Base-by-base conservation (phyloP, 2,888 invertebrate species). In the Drosophila longiperda region DNA sequence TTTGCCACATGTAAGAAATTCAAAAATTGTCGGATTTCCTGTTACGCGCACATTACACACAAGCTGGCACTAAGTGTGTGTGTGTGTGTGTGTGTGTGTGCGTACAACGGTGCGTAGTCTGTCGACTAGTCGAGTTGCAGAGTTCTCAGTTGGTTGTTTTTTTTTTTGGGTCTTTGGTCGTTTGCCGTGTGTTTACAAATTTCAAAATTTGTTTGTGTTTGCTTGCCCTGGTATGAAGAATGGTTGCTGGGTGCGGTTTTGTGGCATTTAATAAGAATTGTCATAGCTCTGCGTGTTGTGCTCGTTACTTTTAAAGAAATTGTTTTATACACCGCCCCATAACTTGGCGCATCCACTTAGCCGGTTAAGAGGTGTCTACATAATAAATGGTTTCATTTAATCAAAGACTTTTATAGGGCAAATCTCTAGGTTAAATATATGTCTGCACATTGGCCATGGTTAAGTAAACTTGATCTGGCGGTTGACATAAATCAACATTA, bases 341-440 rank as follows among this genome's bases (percentile, higher is more conserved):
- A n/a, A 23, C 15, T 45, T 23, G 23, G 5, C 45, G 15, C 45
- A 45, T 23, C 23, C 49, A 57, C 50, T 70, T 33, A 38, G 32
- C 23, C 52, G 50, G 52, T 15, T 36, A 70, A 70, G 60, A 74
- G 83, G 88, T 85, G 80, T 78, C 83, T 81, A 57, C 84, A 54
- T 90, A 81, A 87, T 86, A 87, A 90, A 87, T 87, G 88, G 86
- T 81, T 90, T 88, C 89, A 88, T 87, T 87, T 87, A 90, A 90
- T 87, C 86, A 90, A 86, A 74, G 87, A 59, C 77, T 74, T 90
- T 85, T 78, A 89, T 86, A 71, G 75, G 67, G 65, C 71, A 66
- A 65, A 72, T 72, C 61, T 68, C 80, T 79, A 81, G 73, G 79
- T 79, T 75, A 79, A 77, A 90, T 76, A 77, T 71, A 64, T 71